phyloP scores from a whole-genome alignment of 35 echinoderm and acorn worm species.

The Apostichopus japonicus region DNA sequence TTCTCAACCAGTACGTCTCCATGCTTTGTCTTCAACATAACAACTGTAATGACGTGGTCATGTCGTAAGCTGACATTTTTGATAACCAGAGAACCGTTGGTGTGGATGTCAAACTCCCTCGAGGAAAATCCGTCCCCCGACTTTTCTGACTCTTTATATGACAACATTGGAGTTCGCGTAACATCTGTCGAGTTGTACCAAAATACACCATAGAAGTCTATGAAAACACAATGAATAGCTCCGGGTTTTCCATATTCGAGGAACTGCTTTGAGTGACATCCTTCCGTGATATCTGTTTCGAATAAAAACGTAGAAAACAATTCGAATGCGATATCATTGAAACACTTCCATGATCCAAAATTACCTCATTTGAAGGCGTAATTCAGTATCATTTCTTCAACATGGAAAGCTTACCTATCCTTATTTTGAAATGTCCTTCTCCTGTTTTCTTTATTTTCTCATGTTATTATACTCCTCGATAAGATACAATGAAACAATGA shows the following conservation, averaged over 20 bases:
- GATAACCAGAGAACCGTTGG: not conserved
- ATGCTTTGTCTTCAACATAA: not conserved
- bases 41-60: not conserved
- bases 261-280: not conserved
- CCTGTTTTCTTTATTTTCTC: too few relatives aligned
- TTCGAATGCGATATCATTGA: too few relatives aligned
- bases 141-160: not conserved
- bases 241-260: not conserved
- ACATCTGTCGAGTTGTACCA: slow-evolving; percentile 21
- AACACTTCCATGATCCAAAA: too few relatives aligned
- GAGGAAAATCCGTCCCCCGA: not conserved
- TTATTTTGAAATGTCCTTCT: too few relatives aligned
- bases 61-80: not conserved
- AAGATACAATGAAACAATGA: too few relatives aligned
- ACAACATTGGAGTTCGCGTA: not conserved
- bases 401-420: too few relatives aligned
- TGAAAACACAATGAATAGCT: not conserved
- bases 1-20: not conserved
- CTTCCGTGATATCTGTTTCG: not conserved
- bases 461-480: too few relatives aligned
- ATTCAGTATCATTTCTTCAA: too few relatives aligned
- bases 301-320: too few relatives aligned
- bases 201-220: not conserved
- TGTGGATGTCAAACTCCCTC: not conserved
- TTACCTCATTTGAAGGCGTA: too few relatives aligned